These are phyloP conservation scores for Ciconia boyciana DNA, from an alignment of 2,113 vertebrate genomes.

Conservation along the genomic window DNA sequence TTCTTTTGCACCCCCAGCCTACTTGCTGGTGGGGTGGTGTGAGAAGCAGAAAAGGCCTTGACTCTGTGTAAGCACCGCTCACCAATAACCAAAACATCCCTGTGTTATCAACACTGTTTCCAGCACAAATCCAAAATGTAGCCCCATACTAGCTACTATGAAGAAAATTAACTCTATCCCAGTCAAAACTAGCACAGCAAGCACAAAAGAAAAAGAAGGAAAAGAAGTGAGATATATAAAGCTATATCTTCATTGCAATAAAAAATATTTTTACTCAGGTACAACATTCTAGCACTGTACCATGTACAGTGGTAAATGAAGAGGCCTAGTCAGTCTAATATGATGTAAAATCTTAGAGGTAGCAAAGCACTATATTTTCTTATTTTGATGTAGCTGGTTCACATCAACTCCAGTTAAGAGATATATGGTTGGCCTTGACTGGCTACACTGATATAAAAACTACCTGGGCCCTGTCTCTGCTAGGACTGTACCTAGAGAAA, in stretches of 20 bases:
- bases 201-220: constrained; percentile 4
- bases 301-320: neutral
- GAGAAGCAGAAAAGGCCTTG: too few relatives aligned
- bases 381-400: neutral
- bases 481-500: neutral
- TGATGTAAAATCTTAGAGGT: neutral
- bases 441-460: neutral
- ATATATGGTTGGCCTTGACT: neutral
- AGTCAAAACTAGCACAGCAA: neutral
- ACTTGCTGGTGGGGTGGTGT: too few relatives aligned
- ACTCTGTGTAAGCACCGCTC: too few relatives aligned
- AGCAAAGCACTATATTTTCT: neutral
- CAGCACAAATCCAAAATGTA: too few relatives aligned
- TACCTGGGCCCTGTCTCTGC: neutral
- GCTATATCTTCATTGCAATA: neutral
- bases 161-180: too few relatives aligned
- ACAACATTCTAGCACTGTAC: neutral
- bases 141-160: too few relatives aligned
- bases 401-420: neutral
- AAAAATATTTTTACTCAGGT: neutral
- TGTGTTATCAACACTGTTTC: too few relatives aligned
- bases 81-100: too few relatives aligned
- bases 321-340: neutral
- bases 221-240: neutral
- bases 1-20: too few relatives aligned